Evolutionary conservation across 1,140 invertebrate genomes (phyloP).

Genomic region (Alviniconcha marisindica): DNA sequence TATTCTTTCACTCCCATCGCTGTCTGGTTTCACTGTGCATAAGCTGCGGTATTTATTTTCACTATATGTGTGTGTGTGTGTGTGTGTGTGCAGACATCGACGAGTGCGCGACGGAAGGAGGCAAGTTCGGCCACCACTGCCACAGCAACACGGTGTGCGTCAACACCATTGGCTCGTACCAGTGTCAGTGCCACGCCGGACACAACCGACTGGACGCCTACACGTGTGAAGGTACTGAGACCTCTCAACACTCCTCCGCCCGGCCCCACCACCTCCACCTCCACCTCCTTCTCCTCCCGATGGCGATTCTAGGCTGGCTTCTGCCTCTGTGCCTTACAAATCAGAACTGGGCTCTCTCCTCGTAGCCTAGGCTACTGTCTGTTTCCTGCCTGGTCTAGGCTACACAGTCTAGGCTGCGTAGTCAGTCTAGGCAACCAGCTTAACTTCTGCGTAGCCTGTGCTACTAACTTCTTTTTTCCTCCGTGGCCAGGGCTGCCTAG

Average conservation of each 20-base stretch:
- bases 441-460: not conserved
- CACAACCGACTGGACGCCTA: conserved; percentile 61
- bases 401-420: too few species aligned
- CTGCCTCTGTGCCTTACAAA: conserved; percentile 21
- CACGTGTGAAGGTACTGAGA: conserved; percentile 64
- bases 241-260: conserved; percentile 29
- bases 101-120: conserved; percentile 69
- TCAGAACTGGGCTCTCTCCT: not conserved
- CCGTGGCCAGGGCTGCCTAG: not conserved
- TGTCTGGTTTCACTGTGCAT: too few species aligned
- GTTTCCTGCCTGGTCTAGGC: too few species aligned
- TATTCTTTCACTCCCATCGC: too few species aligned
- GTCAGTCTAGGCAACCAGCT: too few species aligned
- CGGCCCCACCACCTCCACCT: conserved; percentile 1
- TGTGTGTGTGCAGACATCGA: conserved; percentile 67
- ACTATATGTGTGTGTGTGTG: not conserved
- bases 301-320: not conserved
- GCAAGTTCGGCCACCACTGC: conserved; percentile 80
- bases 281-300: conserved; percentile 4
- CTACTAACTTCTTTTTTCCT: not conserved
- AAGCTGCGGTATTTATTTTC: too few species aligned
- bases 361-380: not conserved
- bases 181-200: conserved; percentile 68
- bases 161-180: conserved; percentile 73
- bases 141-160: conserved; percentile 81